Evolutionary conservation across 2,888 invertebrate species (phyloP), one percentile per base, ranked within the genome.

Genomic region (Calephelis perditalis): DNA sequence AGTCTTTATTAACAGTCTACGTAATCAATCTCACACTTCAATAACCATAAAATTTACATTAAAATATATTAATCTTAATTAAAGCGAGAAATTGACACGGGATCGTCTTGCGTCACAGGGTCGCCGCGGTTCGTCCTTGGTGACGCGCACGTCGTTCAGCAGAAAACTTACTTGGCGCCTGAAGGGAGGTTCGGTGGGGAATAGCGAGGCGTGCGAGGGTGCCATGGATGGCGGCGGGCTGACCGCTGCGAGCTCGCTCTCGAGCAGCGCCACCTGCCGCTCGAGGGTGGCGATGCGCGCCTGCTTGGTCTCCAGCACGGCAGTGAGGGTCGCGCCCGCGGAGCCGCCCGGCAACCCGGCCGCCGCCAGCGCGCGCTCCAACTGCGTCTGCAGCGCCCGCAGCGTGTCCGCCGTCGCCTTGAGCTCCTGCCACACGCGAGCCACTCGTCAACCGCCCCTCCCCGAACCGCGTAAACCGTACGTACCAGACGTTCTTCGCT

Each of bases 131-230:
- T 92, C 94, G 91, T 94, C 94, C 92, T 93, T 94, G 92, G 93
- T 93, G 92, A 94, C 93, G 91, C 93, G 94, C 88, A 94, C 94
- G 92, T 94, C 93, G 94, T 94, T 93, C 92, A 94, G 93, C 93
- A 94, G 93, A 92, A 94, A 94, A 95, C 95, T 95, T 95, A 95
- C 95, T 95, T 95, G 95, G 90, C 94, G 93, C 92, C 94, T 95
- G 92, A 94, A 93, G 91, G 92, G 93, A 78, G 87, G 86, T 81
- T 92, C 87, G 84, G 92, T 92, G 91, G 92, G 92, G 91, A 91
- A 92, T 78, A 91, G 92, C 86, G 88, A 93, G 78, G 90, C 81
- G 81, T 91, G 92, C 70, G 89, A 89, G 75, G 84, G 89, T 81
- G 88, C 84, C 82, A 88, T 84, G 77, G 89, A 87, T 79, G 90